Conservation (phyloP, 1,140 invertebrate species). For the Cryptotermes secundus region DNA sequence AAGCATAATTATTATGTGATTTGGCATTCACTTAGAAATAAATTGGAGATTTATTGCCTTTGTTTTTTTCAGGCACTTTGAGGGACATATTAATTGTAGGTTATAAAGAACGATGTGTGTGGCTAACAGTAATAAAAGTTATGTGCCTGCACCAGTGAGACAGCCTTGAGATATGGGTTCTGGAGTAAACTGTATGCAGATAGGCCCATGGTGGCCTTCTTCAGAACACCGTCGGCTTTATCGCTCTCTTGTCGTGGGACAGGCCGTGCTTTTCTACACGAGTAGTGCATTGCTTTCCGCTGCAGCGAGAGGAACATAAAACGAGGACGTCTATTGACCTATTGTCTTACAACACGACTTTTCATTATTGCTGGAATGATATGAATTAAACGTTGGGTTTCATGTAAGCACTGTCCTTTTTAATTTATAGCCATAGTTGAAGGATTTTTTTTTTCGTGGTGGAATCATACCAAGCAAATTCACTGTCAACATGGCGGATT, state of each 20-base stretch:
- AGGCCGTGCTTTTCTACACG: background rate
- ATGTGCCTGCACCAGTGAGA: background rate
- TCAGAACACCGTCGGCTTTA: background rate
- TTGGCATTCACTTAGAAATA: conserved; percentile 7
- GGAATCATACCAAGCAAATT: too few relatives aligned
- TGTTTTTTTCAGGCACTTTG: background rate
- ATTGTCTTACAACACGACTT: background rate
- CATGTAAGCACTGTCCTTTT: too few relatives aligned
- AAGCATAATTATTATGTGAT: conserved; percentile 11
- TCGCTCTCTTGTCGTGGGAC: background rate
- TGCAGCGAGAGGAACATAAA: background rate
- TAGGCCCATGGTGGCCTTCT: background rate
- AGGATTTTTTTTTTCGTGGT: too few relatives aligned
- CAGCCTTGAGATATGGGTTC: background rate
- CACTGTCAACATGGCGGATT: too few relatives aligned
- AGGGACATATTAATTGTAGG: conserved; percentile 7
- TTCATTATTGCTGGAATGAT: background rate
- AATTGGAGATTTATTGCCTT: conserved; percentile 20
- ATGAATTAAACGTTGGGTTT: background rate
- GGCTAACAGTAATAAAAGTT: conserved; percentile 10
- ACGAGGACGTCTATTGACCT: background rate
- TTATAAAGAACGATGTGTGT: background rate
- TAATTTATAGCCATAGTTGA: background rate
- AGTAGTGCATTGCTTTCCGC: background rate
- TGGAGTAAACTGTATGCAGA: background rate